phyloP scores from a whole-genome alignment of 2,797 vertebrate genomes.

The Aphelocoma californica region DNA sequence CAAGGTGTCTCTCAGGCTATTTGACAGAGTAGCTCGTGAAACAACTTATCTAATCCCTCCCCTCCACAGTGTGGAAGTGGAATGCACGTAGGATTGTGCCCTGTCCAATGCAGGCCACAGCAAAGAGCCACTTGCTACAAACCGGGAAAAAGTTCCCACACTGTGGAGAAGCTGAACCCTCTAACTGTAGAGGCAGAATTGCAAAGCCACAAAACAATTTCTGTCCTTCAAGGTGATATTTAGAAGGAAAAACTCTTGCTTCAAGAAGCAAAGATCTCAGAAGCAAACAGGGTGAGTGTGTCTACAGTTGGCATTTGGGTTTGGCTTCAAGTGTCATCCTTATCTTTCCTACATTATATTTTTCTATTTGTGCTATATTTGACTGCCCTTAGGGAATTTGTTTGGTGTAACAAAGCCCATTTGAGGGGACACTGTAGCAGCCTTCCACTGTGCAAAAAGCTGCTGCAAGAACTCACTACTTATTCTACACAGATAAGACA shows the following conservation, averaged over 20 bases:
- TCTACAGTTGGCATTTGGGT: not conserved
- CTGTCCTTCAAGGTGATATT: not conserved
- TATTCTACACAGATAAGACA: not conserved
- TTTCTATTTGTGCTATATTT: not conserved
- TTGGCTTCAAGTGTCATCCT: not conserved
- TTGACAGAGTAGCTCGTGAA: conserved; percentile 34
- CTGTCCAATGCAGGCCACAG: not conserved
- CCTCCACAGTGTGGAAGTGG: not conserved
- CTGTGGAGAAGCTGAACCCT: not conserved
- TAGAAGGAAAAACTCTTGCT: not conserved
- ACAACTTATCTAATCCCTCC: not conserved
- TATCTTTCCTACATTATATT: not conserved
- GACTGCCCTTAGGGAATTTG: not conserved
- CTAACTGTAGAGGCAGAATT: not conserved
- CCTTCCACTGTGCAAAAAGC: not conserved
- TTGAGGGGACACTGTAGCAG: not conserved
- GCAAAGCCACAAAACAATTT: not conserved
- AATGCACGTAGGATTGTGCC: not conserved
- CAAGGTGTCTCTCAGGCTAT: conserved; percentile 50
- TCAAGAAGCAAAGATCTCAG: not conserved
- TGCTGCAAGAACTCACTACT: not conserved
- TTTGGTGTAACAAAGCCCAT: not conserved
- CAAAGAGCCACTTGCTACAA: not conserved
- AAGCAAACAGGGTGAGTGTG: not conserved
- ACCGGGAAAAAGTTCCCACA: not conserved